Evolutionary conservation across 2,888 invertebrate species (phyloP), one percentile per base, ranked within the genome.

Genomic region (Dioctria rufipes): DNA sequence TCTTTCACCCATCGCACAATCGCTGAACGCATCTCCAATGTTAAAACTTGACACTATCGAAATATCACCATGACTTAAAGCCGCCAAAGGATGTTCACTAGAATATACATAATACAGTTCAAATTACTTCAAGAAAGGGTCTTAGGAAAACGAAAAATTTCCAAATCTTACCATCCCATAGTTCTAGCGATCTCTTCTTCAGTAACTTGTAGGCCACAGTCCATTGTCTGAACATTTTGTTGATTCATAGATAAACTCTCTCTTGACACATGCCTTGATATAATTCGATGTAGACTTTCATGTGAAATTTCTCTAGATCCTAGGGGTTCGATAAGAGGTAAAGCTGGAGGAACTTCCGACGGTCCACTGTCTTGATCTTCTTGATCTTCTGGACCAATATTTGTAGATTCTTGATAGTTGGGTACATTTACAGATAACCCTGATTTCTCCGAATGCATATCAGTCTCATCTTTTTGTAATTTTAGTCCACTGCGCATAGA

Each of bases 111-210:
- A 60, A 46, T 54, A 1, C 25, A 58, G 9, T 46, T 73, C 3
- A 80, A 80, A 25, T 25, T 0, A 25, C 2, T 83, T 65, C 25
- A 25, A 42, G 5, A 69, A 69, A 46, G 0, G 11, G 9, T n/a
- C 25, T 58, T 25, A 25, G 25, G 25, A 25, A 25, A 25, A 25
- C 11, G 42, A 60, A 61, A 61, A 9, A 61, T 39, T 5, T 39
- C 9, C 3, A 39, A 11, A 25, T 84, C 85, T 84, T 90, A 89
- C 84, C 91, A 91, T 60, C 94, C 94, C 95, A 96, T 96, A 85
- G 96, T 95, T 78, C 94, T 91, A 4, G 96, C 95, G 82, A 97
- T 97, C 87, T 97, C 97, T 89, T 97, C 97, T 90, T 97, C 97
- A 5, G 96, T 97, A 78, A 96, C 96, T 91, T 97, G 97, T 79